These are phyloP conservation scores for Psylliodes chrysocephalus DNA, from an alignment of 2,888 invertebrate species.

Conservation along the genomic window DNA sequence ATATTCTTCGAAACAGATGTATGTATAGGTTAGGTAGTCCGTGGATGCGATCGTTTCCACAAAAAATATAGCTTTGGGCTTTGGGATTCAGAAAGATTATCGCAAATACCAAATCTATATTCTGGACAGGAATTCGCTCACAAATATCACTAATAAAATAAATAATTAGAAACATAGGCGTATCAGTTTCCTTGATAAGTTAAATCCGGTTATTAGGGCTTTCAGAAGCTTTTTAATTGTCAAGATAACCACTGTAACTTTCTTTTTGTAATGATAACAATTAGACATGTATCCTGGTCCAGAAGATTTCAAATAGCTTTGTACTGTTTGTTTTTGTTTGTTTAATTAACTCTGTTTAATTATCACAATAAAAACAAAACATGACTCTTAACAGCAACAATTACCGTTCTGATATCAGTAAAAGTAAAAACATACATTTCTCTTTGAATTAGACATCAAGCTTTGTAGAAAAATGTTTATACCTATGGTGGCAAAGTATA, in stretches of 20 bases:
- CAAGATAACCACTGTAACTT: background rate
- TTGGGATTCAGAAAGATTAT: background rate
- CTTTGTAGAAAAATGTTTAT: too few relatives aligned
- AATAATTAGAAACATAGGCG: slow-evolving; percentile 22
- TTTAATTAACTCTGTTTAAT: too few relatives aligned
- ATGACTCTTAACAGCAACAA: too few relatives aligned
- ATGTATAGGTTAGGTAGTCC: too few relatives aligned
- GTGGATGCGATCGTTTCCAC: too few relatives aligned
- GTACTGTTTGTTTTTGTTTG: too few relatives aligned
- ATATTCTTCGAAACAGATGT: slow-evolving; percentile 1
- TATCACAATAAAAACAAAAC: too few relatives aligned
- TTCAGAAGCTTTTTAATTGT: slow-evolving; percentile 4
- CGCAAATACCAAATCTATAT: slow-evolving; percentile 1
- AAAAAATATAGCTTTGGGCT: background rate
- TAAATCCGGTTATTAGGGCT: slow-evolving; percentile 16
- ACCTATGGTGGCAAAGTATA: too few relatives aligned
- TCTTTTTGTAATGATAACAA: slow-evolving; percentile 17
- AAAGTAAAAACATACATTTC: too few relatives aligned
- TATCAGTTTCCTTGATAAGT: slow-evolving; percentile 18
- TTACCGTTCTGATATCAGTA: too few relatives aligned
- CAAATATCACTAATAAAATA: slow-evolving; percentile 16
- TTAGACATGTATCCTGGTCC: slow-evolving; percentile 12
- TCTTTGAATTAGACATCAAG: too few relatives aligned
- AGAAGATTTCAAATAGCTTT: slow-evolving; percentile 4
- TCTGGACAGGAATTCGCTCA: slow-evolving; percentile 10